Evolutionary conservation across 1,140 invertebrate genomes (phyloP), one percentile per base, ranked within the genome.

Genomic region (Daktulosphaira vitifoliae): DNA sequence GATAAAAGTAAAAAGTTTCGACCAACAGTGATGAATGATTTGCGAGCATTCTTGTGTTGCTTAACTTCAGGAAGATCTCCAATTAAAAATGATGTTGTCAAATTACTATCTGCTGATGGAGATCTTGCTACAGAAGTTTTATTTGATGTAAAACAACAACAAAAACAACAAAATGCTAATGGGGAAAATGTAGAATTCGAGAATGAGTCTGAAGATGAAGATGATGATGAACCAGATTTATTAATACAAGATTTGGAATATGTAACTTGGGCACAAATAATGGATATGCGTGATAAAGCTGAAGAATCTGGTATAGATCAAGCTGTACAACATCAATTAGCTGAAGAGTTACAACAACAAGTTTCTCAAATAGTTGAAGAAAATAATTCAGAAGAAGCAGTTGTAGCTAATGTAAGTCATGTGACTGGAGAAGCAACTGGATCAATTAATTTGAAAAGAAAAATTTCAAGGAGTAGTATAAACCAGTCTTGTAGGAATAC

Each of bases 211-310:
- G 42, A 62, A n/a, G 56, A 62, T 48, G 56, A 56, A 16, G 13
- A 56, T 26, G 53, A 62, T 5, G 54, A 59, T 18, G 39, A 26
- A 2, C 15, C 23, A 15, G 22, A 20, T 18, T 23, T 23, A 20
- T 59, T 59, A 11, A 26, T 46, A 44, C 15, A 44, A 18, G 39
- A 59, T 46, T 46, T 59, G 6, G 54, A 59, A 8, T 59, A 59
- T 59, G 54, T 59, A 3, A 59, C 39, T 46, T 59, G 54, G 54
- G 39, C 54, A 29, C 54, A 59, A 59, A 46, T 44, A 26, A 46
- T 59, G 39, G 23, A 59, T 23, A 26, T 59, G 23, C 54, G 54
- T 59, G 54, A 59, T 29, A 7, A 59, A 29, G 54, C 54, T 7
- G 39, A 46, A 46, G 53, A 56, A 8, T 59, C 39, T 2, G 54